Base-by-base conservation (phyloP, 1,140 invertebrate genomes). In the Telenomus remus region DNA sequence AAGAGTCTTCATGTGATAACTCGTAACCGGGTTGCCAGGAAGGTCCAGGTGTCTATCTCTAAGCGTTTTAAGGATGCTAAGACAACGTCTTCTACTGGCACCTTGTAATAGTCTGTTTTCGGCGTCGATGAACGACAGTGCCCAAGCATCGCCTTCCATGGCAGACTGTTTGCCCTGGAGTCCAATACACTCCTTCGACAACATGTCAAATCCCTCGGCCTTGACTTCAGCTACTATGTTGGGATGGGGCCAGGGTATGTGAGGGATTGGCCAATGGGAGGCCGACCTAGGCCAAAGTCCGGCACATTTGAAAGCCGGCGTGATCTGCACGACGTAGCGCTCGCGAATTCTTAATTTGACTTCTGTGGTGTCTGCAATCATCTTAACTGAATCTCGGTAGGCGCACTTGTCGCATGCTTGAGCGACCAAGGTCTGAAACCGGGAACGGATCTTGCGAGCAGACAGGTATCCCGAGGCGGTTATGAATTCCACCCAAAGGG, bases 121-220 rank as follows among this genome's bases (percentile, higher is more conserved):
- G 0, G 97, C 97, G 82, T 98, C 96, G 47, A 93, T 91, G 89
- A 99, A 99, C 9, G 94, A 96, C 80, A 99, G 89, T 9, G 97
- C 95, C 97, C 97, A 99, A 13, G 97, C 97, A 87, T 99, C 98
- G 0, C 97, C 97, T 86, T 99, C 98, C 92, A 98, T 97, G 0
- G 96, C 96, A 0, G 95, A 95, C 83, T 97, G 96, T 85, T 98
- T 98, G 11, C 96, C 96, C 84, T 95, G 94, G 50, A 95, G 86
- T 0, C 93, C 92, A 8, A 95, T 91, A 79, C 94, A 94, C 85
- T 99, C 98, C 83, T 97, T 98, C 7, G 95, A 97, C 4, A 99
- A 86, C 64, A 99, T 89, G 85, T 99, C 96, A 87, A 99, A 99
- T 1, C 98, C 98, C 89, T 99, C 97, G 0, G 95, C 95, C 86